Evolutionary conservation across 2,113 vertebrate genomes (phyloP), one percentile per base, ranked within the genome.

Genomic region (Ramphastos sulfuratus): DNA sequence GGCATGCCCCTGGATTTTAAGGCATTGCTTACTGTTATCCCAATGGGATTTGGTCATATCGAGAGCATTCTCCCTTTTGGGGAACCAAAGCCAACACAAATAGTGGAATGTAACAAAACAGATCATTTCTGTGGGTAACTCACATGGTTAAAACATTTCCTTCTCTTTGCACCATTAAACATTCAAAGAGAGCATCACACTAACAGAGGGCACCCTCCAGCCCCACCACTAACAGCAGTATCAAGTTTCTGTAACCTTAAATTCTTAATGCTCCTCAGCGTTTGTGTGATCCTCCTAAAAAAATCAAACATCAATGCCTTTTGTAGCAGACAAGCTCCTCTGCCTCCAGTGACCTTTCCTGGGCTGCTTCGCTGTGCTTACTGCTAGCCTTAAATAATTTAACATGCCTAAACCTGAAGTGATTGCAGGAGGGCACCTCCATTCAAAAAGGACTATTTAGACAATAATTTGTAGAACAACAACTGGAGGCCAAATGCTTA

Each of bases 401-500:
- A 95, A 80, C 7, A 35, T 0, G 2, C 37, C 56, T 54, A 82
- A 81, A 39, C 65, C 72, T 61, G 18, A 85, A 78, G 50, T 18
- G 70, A 72, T 27, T 63, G 69, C 83, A 92, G 61, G 85, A 95
- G 52, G 30, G 30, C 65, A 71, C 73, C 76, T 75, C 56, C 33
- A 50, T 78, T 83, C 77, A 33, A 78, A 83, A 90, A 91, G 35
- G 44, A 87, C 37, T 69, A 31, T 88, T 90, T 86, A 84, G 85
- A 88, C 73, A 67, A 73, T 70, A 58, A 85, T 75, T 72, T 93
- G 77, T 54, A 65, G 54, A 85, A 85, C 28, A 89, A 85, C 81
- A 95, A 81, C 77, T 72, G 58, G 61, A 94, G 77, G 50, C 58
- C 83, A 93, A 93, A 92, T 25, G 15, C 30, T 82, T 65, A 46